Conservation (phyloP, 2,888 invertebrate genomes). For the Erebia palarica region DNA sequence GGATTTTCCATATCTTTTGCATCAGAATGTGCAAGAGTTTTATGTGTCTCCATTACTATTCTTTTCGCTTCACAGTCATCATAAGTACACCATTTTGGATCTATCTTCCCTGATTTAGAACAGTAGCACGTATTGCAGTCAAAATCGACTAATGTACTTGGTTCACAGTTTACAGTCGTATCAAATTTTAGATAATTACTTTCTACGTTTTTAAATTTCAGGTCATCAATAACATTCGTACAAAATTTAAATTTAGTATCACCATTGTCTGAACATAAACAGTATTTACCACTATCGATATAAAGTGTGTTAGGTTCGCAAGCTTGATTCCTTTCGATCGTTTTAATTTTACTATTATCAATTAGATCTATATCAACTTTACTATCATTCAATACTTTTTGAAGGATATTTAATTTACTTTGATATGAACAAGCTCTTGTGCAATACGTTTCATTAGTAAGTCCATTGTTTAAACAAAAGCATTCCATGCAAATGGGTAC, state of each 20-base stretch:
- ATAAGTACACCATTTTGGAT: conserved; percentile 72
- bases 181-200: conserved; percentile 45
- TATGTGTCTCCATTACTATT: conserved; percentile 51
- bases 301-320: conserved; percentile 62
- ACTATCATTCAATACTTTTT: conserved; percentile 54
- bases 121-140: conserved; percentile 76
- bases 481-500: conserved; percentile 67
- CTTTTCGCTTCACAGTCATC: conserved; percentile 67
- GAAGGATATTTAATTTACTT: conserved; percentile 60
- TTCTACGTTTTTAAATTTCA: conserved; percentile 25
- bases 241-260: conserved; percentile 56
- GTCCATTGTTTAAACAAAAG: conserved; percentile 58
- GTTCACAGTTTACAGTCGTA: conserved; percentile 57
- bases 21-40: conserved; percentile 26
- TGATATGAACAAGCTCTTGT: conserved; percentile 59
- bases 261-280: conserved; percentile 63
- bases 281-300: conserved; percentile 57
- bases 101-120: conserved; percentile 62
- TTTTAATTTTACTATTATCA: conserved; percentile 50
- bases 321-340: conserved; percentile 40
- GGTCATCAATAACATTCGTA: conserved; percentile 46
- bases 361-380: conserved; percentile 45
- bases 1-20: conserved; percentile 33
- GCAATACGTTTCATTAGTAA: conserved; percentile 57
- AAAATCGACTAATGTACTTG: conserved; percentile 66